Evolutionary conservation across 1,140 invertebrate species (phyloP).

Genomic region (Lordiphosa collinella): DNA sequence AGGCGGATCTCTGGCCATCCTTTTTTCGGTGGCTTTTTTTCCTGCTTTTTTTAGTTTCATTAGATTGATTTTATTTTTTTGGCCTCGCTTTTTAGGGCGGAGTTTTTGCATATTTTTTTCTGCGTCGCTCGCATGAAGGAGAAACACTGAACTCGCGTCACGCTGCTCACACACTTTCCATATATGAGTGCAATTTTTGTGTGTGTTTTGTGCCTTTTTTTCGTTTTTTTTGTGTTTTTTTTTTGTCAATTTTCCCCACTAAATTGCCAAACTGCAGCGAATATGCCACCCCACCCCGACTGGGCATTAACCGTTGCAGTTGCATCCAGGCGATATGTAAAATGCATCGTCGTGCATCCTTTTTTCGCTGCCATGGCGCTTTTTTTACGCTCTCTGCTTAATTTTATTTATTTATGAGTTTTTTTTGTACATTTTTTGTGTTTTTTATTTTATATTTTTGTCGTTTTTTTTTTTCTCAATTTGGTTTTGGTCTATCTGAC

Average conservation of each 20-base stretch:
- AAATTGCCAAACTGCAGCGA: slow-evolving; percentile 67
- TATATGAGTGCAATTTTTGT: slow-evolving; percentile 13
- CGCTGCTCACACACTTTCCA: slow-evolving; percentile 13
- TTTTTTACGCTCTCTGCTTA: slow-evolving; percentile 54
- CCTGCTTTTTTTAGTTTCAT: slow-evolving; percentile 70
- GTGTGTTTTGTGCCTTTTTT: slow-evolving; percentile 25
- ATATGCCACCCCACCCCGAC: neutral
- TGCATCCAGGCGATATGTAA: slow-evolving; percentile 41
- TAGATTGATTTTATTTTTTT: slow-evolving; percentile 72
- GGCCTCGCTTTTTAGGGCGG: slow-evolving; percentile 66
- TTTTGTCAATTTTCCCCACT: slow-evolving; percentile 33
- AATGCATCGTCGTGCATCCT: slow-evolving; percentile 32
- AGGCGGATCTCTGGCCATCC: slow-evolving; percentile 21
- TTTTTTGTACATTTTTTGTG: slow-evolving; percentile 29
- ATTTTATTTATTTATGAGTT: slow-evolving; percentile 72
- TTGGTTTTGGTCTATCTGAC: slow-evolving; percentile 6
- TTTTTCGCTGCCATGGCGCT: slow-evolving; percentile 20
- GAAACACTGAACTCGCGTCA: slow-evolving; percentile 25
- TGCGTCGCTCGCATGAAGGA: slow-evolving; percentile 49
- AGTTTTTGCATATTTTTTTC: slow-evolving; percentile 78
- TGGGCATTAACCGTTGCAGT: slow-evolving; percentile 47
- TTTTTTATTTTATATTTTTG: slow-evolving; percentile 7
- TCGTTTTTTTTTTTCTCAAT: slow-evolving; percentile 19
- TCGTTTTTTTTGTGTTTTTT: slow-evolving; percentile 19
- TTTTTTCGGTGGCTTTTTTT: slow-evolving; percentile 39